Conservation (phyloP, 1,140 invertebrate species). For the Caerostris extrusa region DNA sequence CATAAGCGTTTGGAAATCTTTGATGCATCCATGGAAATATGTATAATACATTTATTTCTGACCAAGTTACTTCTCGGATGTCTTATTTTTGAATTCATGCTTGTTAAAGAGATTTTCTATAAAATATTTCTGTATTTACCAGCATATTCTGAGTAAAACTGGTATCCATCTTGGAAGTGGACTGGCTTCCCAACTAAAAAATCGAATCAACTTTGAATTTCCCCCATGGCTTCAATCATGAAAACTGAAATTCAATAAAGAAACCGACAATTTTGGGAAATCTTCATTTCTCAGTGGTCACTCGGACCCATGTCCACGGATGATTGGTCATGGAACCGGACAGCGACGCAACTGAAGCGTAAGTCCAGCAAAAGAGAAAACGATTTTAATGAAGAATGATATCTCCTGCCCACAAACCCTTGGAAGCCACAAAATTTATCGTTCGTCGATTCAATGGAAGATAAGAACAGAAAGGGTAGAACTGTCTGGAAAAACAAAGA, state of each 20-base stretch:
- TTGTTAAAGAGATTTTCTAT: too few relatives aligned
- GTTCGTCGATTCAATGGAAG: slow-evolving; percentile 19
- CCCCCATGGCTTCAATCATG: not conserved
- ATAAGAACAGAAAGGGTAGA: not conserved
- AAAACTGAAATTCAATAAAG: not conserved
- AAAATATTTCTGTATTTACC: too few relatives aligned
- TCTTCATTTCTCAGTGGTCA: slow-evolving; percentile 1
- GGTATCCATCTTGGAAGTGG: too few relatives aligned
- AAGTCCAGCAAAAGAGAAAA: slow-evolving; percentile 20
- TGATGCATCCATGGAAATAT: too few relatives aligned
- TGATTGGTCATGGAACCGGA: not conserved
- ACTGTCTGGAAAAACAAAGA: slow-evolving; percentile 17
- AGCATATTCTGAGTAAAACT: too few relatives aligned
- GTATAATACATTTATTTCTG: too few relatives aligned
- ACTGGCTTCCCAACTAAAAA: not conserved
- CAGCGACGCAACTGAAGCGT: not conserved
- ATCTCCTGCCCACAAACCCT: not conserved
- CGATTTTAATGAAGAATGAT: slow-evolving; percentile 50
- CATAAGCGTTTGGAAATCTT: too few relatives aligned
- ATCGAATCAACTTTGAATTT: not conserved
- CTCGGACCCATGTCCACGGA: not conserved
- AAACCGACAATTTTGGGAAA: slow-evolving; percentile 8
- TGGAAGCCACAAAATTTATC: not conserved
- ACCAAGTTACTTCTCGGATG: too few relatives aligned
- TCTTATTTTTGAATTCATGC: too few relatives aligned